Percentiles rank a stretch among this genome's conserved stretches.
These are phyloP conservation scores for Catocala sponsa DNA, from an alignment of 2,888 invertebrate species.

Conservation along the genomic window DNA sequence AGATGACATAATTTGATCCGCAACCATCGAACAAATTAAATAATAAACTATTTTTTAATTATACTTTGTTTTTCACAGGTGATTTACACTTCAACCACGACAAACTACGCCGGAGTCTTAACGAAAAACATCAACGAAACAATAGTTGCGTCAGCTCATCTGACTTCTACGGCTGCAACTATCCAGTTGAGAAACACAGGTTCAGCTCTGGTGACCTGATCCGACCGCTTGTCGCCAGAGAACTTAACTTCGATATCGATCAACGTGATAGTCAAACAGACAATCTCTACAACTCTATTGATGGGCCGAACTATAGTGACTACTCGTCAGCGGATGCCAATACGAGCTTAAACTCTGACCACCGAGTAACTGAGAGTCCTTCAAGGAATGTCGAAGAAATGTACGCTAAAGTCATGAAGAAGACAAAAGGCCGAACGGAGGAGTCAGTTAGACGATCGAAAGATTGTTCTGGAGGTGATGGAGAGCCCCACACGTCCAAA, in stretches of 20 bases:
- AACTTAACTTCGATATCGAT: constrained; percentile 81
- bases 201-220: constrained; percentile 84
- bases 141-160: constrained; percentile 86
- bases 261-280: constrained; percentile 66
- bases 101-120: constrained; percentile 81
- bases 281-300: constrained; percentile 80
- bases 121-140: constrained; percentile 85
- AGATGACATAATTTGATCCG: too few species aligned
- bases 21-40: too few species aligned
- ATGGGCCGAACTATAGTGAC: constrained; percentile 72
- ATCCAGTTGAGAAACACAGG: constrained; percentile 84
- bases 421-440: constrained; percentile 85
- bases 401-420: constrained; percentile 96
- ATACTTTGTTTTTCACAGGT: constrained; percentile 60
- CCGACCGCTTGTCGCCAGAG: constrained; percentile 81
- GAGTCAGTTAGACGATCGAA: constrained; percentile 68
- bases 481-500: constrained; percentile 60
- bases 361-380: constrained; percentile 86
- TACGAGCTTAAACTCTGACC: constrained; percentile 68
- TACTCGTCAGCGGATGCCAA: constrained; percentile 74
- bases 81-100: constrained; percentile 83
- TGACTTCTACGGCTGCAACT: constrained; percentile 86
- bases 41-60: neutral
- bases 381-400: constrained; percentile 94
- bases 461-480: constrained; percentile 61